Conservation (phyloP, 2,888 invertebrate species). For the Amblyjoppa proteus region DNA sequence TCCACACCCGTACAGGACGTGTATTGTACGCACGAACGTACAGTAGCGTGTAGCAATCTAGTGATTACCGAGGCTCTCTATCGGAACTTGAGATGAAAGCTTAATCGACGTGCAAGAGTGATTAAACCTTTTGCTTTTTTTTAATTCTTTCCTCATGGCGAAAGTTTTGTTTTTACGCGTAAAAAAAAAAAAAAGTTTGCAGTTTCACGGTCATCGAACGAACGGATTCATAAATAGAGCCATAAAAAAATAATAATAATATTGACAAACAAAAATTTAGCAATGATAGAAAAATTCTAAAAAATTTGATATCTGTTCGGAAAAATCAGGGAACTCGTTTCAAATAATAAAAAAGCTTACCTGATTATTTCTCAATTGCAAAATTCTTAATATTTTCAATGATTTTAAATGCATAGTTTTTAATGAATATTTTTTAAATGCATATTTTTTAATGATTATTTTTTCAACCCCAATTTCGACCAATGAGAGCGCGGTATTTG, state of each 20-base stretch:
- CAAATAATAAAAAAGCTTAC: not conserved
- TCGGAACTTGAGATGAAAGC: slow-evolving; percentile 1
- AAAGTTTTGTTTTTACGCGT: not conserved
- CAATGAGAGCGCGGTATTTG: too few species aligned
- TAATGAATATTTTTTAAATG: too few species aligned
- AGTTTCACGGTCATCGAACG: not conserved
- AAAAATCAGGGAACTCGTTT: not conserved
- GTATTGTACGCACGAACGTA: slow-evolving; percentile 32
- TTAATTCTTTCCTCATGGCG: not conserved
- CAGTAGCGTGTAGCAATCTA: not conserved
- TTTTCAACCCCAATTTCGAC: too few species aligned
- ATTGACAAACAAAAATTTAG: not conserved
- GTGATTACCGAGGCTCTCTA: not conserved
- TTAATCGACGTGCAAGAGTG: not conserved
- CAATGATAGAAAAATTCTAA: not conserved
- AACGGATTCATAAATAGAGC: not conserved
- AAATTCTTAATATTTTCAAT: too few species aligned
- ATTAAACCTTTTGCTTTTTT: not conserved
- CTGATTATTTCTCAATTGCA: not conserved
- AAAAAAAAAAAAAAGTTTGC: not conserved
- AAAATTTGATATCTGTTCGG: not conserved
- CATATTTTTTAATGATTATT: not conserved
- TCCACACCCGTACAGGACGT: slow-evolving; percentile 19
- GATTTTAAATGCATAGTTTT: too few species aligned
- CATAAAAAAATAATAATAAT: not conserved